Percentiles rank a stretch among this genome's conserved stretches.
Evolutionary conservation across 2,888 invertebrate species (phyloP).

Genomic region (Caenorhabditis angaria): DNA sequence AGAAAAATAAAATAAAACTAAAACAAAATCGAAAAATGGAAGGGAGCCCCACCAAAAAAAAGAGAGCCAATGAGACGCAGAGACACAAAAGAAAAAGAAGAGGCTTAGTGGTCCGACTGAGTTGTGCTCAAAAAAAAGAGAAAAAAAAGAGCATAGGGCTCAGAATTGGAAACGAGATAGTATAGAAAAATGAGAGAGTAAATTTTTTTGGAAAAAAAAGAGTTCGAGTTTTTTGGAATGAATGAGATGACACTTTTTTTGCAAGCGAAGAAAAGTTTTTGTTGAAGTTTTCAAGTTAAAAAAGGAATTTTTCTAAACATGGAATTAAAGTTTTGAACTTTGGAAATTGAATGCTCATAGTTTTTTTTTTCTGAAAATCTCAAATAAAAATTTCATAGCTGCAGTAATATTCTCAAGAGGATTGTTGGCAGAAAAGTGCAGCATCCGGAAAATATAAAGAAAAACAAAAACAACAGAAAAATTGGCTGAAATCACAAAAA

Average conservation of each 20-base stretch:
- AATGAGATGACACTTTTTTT: conserved; percentile 5
- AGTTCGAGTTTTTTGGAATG: neutral
- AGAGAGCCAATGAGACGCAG: conserved; percentile 19
- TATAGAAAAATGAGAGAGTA: conserved; percentile 1
- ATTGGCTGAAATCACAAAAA: neutral
- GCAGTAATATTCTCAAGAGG: too few relatives aligned
- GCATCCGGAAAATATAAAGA: too few relatives aligned
- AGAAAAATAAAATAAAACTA: conserved; percentile 3
- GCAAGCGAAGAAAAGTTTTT: too few relatives aligned
- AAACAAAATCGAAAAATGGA: conserved; percentile 20
- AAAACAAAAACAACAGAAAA: conserved; percentile 18
- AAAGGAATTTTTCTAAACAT: too few relatives aligned
- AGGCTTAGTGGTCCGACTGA: conserved; percentile 5
- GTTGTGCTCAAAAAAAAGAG: conserved; percentile 23
- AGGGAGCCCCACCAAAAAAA: neutral
- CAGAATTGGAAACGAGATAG: conserved; percentile 9
- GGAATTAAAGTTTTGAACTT: too few relatives aligned
- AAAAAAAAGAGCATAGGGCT: neutral
- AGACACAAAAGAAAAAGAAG: conserved; percentile 22
- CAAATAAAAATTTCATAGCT: too few relatives aligned
- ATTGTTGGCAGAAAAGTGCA: too few relatives aligned
- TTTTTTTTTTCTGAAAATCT: too few relatives aligned
- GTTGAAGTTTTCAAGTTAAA: too few relatives aligned
- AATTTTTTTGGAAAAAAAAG: conserved; percentile 7
- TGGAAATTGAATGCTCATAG: too few relatives aligned